phyloP scores from a whole-genome alignment of 2,797 vertebrate species.

The Capromys pilorides region DNA sequence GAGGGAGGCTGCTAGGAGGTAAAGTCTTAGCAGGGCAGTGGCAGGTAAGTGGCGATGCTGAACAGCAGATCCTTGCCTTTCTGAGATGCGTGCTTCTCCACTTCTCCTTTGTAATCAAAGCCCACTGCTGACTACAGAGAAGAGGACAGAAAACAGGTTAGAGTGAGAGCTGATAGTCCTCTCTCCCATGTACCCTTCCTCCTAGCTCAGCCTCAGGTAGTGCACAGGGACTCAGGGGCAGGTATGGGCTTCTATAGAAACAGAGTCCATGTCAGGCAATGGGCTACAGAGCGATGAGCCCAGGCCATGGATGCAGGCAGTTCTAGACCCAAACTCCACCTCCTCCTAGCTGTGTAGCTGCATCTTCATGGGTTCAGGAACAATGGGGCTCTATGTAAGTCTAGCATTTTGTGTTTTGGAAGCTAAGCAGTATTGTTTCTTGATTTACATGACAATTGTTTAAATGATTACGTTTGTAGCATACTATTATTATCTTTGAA shows the following conservation, averaged over 20 bases:
- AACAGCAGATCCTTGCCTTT: slow-evolving; percentile 53
- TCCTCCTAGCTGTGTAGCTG: not conserved
- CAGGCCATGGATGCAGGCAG: not conserved
- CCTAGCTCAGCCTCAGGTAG: not conserved
- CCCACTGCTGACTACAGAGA: slow-evolving; percentile 92
- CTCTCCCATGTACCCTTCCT: not conserved
- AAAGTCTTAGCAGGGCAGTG: not conserved
- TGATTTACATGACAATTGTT: slow-evolving; percentile 5
- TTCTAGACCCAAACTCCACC: not conserved
- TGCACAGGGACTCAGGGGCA: not conserved
- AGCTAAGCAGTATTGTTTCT: not conserved
- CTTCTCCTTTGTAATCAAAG: slow-evolving; percentile 95
- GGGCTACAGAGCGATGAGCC: not conserved
- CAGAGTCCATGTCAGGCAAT: not conserved
- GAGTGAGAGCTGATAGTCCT: not conserved
- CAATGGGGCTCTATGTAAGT: not conserved
- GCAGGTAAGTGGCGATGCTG: not conserved
- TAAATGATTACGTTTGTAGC: not conserved
- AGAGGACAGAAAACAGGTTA: slow-evolving; percentile 25
- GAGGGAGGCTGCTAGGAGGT: not conserved
- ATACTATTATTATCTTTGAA: not conserved
- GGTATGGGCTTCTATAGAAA: not conserved
- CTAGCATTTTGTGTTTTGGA: not conserved
- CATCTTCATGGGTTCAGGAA: not conserved
- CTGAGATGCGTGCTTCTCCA: slow-evolving; percentile 93